Conservation (phyloP, 2,113 vertebrate species). For the Oryzias celebensis region DNA sequence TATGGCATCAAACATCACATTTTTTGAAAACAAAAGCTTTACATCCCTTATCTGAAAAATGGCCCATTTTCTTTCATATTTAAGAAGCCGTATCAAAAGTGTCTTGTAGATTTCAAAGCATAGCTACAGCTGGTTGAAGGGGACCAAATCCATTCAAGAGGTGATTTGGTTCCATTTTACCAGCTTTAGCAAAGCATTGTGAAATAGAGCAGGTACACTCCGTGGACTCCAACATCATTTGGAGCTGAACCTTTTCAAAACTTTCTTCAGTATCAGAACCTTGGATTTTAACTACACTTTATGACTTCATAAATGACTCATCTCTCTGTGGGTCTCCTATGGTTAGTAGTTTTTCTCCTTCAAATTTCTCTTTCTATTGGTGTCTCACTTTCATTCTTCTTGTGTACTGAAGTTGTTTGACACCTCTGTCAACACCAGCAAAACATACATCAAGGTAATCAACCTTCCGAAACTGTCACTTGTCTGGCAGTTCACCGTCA, state of each 20-base stretch:
- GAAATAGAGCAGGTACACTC: constrained; percentile 27
- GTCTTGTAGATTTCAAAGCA: constrained; percentile 89
- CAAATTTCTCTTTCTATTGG: constrained; percentile 5
- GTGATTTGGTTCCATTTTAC: constrained; percentile 99
- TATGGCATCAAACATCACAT: constrained; percentile 24
- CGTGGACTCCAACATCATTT: too few relatives aligned
- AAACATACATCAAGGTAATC: constrained; percentile 49
- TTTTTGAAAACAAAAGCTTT: too few relatives aligned
- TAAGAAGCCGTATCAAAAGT: constrained; percentile 28
- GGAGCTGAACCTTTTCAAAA: too few relatives aligned
- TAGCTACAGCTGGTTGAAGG: constrained; percentile 99
- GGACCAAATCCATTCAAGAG: constrained; percentile 99
- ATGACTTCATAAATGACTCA: too few relatives aligned
- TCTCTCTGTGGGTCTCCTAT: too few relatives aligned
- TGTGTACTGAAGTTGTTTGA: constrained; percentile 34
- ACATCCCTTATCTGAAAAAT: too few relatives aligned
- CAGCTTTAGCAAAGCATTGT: constrained; percentile 99
- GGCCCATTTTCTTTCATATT: neutral
- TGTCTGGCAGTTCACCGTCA: constrained; percentile 73
- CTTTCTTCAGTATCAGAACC: too few relatives aligned
- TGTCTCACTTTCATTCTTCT: constrained; percentile 27
- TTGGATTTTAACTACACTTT: too few relatives aligned
- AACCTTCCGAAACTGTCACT: constrained; percentile 49
- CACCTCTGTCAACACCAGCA: constrained; percentile 31
- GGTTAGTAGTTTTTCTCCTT: neutral